Conservation (phyloP, 2,888 invertebrate genomes). For the Rugalucina vietnamica region DNA sequence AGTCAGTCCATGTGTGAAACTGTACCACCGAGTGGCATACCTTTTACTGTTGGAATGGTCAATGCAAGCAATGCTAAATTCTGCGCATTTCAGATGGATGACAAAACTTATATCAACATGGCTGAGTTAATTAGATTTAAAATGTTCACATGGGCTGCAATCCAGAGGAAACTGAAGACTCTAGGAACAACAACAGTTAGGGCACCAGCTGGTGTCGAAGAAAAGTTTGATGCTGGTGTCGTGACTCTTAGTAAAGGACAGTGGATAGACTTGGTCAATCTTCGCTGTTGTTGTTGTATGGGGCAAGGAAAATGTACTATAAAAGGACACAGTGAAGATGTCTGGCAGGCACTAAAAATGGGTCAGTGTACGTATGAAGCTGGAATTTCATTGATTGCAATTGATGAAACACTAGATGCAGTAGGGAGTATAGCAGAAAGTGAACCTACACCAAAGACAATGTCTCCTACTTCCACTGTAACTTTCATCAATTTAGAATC, state of each 20-base stretch:
- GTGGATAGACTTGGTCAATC: slow-evolving; percentile 25
- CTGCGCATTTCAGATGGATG: slow-evolving; percentile 10
- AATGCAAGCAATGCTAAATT: background rate
- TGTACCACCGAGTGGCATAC: background rate
- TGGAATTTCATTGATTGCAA: background rate
- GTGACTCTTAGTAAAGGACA: background rate
- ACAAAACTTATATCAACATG: slow-evolving; percentile 5
- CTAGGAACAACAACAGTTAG: background rate
- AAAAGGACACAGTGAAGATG: background rate
- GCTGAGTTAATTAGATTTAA: background rate
- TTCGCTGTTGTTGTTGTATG: slow-evolving; percentile 25
- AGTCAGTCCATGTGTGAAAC: background rate
- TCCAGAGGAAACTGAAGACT: background rate
- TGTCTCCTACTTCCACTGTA: too few relatives aligned
- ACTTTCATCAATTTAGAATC: background rate
- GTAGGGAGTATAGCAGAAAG: too few relatives aligned
- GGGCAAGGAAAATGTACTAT: background rate
- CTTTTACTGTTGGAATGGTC: background rate
- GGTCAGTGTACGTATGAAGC: background rate
- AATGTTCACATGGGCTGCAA: background rate
- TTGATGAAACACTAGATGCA: background rate
- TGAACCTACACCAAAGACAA: too few relatives aligned
- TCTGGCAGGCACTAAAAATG: background rate
- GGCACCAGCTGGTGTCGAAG: slow-evolving; percentile 20
- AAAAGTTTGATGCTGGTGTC: background rate